Evolutionary conservation across 2,113 vertebrate genomes (phyloP), one percentile per base, ranked within the genome.

Genomic region (Erythrolamprus reginae): DNA sequence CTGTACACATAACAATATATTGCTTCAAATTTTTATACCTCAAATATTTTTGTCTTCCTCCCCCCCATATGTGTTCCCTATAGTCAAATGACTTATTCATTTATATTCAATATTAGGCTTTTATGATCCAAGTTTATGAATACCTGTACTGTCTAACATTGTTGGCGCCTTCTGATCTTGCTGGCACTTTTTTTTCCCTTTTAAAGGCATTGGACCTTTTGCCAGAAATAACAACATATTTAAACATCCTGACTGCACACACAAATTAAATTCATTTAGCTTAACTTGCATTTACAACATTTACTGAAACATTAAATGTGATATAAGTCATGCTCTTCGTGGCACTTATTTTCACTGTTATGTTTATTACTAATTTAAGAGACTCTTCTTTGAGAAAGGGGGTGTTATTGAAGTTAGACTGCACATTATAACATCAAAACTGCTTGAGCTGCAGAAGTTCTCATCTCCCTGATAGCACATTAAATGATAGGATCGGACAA

Each of bases 191-290:
- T 70, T 70, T 38, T 38, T 38, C 7, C 6, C 6, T 33, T 77
- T 77, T 77, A 77, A 95, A 97, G 96, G 96, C 94, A 95, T 95
- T 53, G 50, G 95, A 95, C 95, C 70, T 77, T 92, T 92, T 97
- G 98, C 95, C 96, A 98, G 97, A 93, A 96, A 96, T 97, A 98
- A 98, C 97, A 98, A 95, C 94, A 95, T 90, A 91, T 94, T 95
- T 94, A 96, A 97, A 95, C 93, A 95, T 96, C 97, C 94, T 95
- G 82, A 96, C 96, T 96, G 93, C 95, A 91, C 95, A 96, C 90
- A 96, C 90, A 93, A 88, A 94, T 94, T 92, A 92, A 90, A 93
- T 96, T 94, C 95, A 95, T 95, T 96, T 95, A 94, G 52, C 84
- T 4, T 88, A 94, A 91, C 94, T 86, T 94, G 48, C 45, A 93